Conservation (phyloP, 2,113 vertebrate genomes). For the Heterotilapia buettikoferi region DNA sequence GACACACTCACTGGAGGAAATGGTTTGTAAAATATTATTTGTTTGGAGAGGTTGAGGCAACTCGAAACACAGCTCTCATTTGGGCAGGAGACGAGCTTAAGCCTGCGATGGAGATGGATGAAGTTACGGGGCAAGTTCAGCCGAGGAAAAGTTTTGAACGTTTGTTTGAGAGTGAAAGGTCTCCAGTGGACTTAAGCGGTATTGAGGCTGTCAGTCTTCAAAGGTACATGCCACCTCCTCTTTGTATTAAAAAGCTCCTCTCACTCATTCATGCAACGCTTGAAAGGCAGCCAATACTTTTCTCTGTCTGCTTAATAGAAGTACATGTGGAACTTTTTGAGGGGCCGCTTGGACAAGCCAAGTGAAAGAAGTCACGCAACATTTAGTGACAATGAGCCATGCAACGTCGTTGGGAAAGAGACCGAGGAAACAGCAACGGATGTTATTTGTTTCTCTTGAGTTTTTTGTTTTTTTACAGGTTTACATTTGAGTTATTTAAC, state of each 20-base stretch:
- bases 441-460: neutral
- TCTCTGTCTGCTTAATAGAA: slow-evolving; percentile 2
- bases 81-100: neutral
- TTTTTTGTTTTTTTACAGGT: neutral
- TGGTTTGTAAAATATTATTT: slow-evolving; percentile 50
- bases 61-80: neutral
- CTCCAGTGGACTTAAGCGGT: neutral
- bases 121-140: neutral
- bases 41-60: slow-evolving; percentile 44
- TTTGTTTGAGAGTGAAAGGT: neutral
- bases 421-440: neutral
- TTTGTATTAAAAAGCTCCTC: slow-evolving; percentile 21
- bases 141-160: neutral
- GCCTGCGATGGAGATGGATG: neutral
- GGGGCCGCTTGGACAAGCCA: neutral
- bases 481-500: neutral
- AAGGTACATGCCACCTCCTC: slow-evolving; percentile 18
- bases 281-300: slow-evolving; percentile 1
- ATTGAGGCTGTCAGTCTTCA: slow-evolving; percentile 18
- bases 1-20: slow-evolving; percentile 42
- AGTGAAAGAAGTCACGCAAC: slow-evolving; percentile 49
- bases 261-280: neutral
- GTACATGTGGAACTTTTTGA: slow-evolving; percentile 32
- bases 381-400: slow-evolving; percentile 55
- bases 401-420: neutral